Conservation (phyloP, 2,888 invertebrate genomes). For the Acleris literana region DNA sequence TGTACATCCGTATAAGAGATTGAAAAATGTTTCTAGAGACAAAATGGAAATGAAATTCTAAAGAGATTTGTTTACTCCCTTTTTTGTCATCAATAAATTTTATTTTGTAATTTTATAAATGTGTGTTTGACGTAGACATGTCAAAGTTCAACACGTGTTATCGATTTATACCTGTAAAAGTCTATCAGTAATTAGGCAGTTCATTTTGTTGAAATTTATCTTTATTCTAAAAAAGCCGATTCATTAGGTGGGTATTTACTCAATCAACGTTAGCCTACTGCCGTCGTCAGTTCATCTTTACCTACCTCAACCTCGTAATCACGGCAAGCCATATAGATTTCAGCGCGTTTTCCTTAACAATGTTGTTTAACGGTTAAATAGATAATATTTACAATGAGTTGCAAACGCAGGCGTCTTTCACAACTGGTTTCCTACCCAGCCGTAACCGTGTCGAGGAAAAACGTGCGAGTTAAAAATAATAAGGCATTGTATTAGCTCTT, state of each 20-base stretch:
- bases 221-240: no score
- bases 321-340: background rate
- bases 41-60: no score
- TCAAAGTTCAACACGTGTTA: no score
- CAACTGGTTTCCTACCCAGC: slow-evolving; percentile 66
- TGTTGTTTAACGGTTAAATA: slow-evolving; percentile 16
- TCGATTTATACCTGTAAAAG: no score
- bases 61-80: no score
- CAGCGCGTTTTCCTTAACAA: slow-evolving; percentile 27
- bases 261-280: background rate
- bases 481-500: slow-evolving; percentile 63
- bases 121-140: no score
- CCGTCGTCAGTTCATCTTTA: background rate
- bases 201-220: no score
- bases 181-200: no score
- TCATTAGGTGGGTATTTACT: background rate
- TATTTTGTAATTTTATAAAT: no score
- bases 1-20: no score
- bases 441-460: slow-evolving; percentile 79
- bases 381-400: slow-evolving; percentile 35
- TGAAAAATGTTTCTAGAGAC: no score
- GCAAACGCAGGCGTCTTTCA: slow-evolving; percentile 53
- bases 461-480: slow-evolving; percentile 78
- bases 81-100: no score
- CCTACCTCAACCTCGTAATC: slow-evolving; percentile 3